phyloP scores from a whole-genome alignment of 2,888 invertebrate species.

The Glyphotaelius pellucidus region DNA sequence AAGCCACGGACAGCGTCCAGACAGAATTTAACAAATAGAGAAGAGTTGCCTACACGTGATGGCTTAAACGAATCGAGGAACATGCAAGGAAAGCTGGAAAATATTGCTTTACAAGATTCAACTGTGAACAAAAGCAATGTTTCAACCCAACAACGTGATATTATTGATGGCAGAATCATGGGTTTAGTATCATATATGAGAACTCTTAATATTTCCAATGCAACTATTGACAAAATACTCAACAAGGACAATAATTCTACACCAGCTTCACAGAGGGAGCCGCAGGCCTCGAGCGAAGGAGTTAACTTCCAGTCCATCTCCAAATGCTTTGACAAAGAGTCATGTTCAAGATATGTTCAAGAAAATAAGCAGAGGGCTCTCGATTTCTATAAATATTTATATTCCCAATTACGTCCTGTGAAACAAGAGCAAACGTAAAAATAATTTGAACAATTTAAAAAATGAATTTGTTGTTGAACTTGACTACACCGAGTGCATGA shows the following conservation, averaged over 20 bases:
- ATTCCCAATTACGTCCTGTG: slow-evolving; percentile 71
- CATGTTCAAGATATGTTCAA: slow-evolving; percentile 71
- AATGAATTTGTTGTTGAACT: neutral
- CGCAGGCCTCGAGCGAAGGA: neutral
- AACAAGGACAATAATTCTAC: slow-evolving; percentile 40
- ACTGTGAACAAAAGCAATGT: slow-evolving; percentile 2
- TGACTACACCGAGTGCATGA: neutral
- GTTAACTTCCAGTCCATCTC: slow-evolving; percentile 22
- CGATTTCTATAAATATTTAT: slow-evolving; percentile 76
- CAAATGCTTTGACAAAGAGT: slow-evolving; percentile 61
- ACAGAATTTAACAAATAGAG: slow-evolving; percentile 6
- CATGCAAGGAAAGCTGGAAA: neutral
- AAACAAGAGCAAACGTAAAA: slow-evolving; percentile 23
- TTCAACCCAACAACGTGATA: slow-evolving; percentile 9
- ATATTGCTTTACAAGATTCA: slow-evolving; percentile 22
- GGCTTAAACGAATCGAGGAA: neutral
- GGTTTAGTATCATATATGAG: slow-evolving; percentile 57
- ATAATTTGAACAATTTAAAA: neutral
- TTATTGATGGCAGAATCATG: slow-evolving; percentile 47
- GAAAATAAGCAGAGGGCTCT: slow-evolving; percentile 75
- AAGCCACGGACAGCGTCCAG: slow-evolving; percentile 68
- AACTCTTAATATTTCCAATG: slow-evolving; percentile 55
- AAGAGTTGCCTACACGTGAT: neutral
- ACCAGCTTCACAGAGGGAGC: neutral
- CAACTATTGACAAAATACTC: slow-evolving; percentile 53